A percentile compares a stretch with the other conserved stretches of the same genome.
phyloP scores from a whole-genome alignment of 2,888 invertebrate genomes.

The Andrena trimmerana region DNA sequence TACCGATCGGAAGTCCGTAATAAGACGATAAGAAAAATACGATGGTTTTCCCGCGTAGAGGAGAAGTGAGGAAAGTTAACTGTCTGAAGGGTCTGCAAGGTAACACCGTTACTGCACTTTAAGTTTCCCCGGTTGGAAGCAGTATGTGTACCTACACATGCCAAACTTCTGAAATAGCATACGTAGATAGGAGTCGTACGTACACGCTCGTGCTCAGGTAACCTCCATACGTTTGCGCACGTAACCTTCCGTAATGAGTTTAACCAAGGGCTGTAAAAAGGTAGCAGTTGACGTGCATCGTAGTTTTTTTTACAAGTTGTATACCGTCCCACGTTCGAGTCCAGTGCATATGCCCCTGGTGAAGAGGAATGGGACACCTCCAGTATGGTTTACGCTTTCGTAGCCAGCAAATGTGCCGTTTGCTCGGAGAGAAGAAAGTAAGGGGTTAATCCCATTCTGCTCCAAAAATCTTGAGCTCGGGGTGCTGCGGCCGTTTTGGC shows the following conservation, averaged over 20 bases:
- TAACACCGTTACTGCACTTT: slow-evolving; percentile 28
- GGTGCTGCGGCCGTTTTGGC: slow-evolving; percentile 28
- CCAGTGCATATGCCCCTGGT: slow-evolving; percentile 19
- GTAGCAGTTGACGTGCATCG: slow-evolving; percentile 64
- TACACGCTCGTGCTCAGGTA: slow-evolving; percentile 6
- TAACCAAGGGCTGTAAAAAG: slow-evolving; percentile 69
- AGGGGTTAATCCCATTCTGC: slow-evolving; percentile 56
- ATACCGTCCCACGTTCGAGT: slow-evolving; percentile 4
- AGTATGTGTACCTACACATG: too few relatives aligned
- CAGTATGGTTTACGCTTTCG: slow-evolving; percentile 69
- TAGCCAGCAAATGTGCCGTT: slow-evolving; percentile 63
- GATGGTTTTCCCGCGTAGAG: too few relatives aligned
- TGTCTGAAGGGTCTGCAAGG: too few relatives aligned
- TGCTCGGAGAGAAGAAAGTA: slow-evolving; percentile 53
- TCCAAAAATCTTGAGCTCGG: slow-evolving; percentile 46
- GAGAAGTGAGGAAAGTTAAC: too few relatives aligned
- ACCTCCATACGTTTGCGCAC: slow-evolving; percentile 60
- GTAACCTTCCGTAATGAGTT: slow-evolving; percentile 72
- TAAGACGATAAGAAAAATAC: too few relatives aligned
- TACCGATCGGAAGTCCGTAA: too few relatives aligned
- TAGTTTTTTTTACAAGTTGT: slow-evolving; percentile 66
- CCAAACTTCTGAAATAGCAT: neutral
- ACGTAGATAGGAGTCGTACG: neutral
- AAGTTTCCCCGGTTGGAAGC: slow-evolving; percentile 16
- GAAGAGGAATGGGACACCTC: slow-evolving; percentile 43